Evolutionary conservation across 1,140 invertebrate genomes (phyloP).

Genomic region (Heliconius nattereri): DNA sequence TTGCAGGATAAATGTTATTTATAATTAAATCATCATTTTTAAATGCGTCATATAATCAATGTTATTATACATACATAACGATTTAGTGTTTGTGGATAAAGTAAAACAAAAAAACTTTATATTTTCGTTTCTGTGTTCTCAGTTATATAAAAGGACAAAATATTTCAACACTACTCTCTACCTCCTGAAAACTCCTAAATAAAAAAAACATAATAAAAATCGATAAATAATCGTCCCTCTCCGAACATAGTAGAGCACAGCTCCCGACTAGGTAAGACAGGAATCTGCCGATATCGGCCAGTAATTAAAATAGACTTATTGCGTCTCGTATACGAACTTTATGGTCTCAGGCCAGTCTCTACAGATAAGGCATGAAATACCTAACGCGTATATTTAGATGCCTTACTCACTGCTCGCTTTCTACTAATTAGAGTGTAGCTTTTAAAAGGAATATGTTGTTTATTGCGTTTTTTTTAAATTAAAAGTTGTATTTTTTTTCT

Average conservation of each 20-base stretch:
- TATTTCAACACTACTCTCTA: not conserved
- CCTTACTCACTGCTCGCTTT: constrained; percentile 30
- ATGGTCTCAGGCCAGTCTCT: constrained; percentile 36
- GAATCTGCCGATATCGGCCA: constrained; percentile 78
- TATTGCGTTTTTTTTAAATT: not conserved
- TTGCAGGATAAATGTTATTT: too few relatives aligned
- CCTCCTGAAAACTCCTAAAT: not conserved
- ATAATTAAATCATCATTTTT: too few relatives aligned
- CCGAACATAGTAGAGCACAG: constrained; percentile 63
- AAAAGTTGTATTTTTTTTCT: not conserved
- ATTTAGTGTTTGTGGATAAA: too few relatives aligned
- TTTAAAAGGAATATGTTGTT: not conserved
- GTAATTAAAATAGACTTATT: constrained; percentile 81
- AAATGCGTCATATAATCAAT: too few relatives aligned
- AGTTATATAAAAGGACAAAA: not conserved
- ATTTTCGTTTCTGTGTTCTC: too few relatives aligned
- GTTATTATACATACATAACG: too few relatives aligned
- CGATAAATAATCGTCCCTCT: constrained; percentile 38
- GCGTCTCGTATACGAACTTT: constrained; percentile 59
- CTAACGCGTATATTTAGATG: constrained; percentile 40
- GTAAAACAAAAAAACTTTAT: too few relatives aligned
- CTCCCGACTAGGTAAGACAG: constrained; percentile 77
- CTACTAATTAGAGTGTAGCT: constrained; percentile 23
- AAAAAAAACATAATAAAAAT: not conserved
- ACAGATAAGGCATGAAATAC: constrained; percentile 28